Base-by-base conservation (phyloP, 2,113 vertebrate genomes). In the Recurvirostra avosetta region DNA sequence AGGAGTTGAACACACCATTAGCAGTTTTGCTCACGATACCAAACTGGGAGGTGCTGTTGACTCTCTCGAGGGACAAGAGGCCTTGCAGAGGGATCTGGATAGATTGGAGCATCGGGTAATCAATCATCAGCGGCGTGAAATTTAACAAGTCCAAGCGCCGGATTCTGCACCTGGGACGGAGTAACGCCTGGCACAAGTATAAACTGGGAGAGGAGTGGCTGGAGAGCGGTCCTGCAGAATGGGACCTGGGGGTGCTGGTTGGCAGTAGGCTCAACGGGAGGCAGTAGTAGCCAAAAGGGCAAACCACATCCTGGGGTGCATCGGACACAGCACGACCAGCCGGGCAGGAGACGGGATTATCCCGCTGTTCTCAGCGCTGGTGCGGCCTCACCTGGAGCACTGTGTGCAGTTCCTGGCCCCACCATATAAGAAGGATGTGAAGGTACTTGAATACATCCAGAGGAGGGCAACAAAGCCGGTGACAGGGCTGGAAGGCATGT, bases 281-380 rank as follows among this genome's bases (percentile, higher is more conserved):
- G 23, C 81, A 14, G n/a, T 11, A 34, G 26, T 6, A 72, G 19
- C 26, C 26, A 2, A 26, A 50, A 43, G 36, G 73, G 29, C 65
- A 43, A 58, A 52, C 9, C 4, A 1, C 56, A 11, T 41, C 50
- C 12, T 12, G 26, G 40, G 38, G 36, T 8, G 26, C 43, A 23
- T 52, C 59, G 20, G 9, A n/a, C 11, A 23, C 26, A 34, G 52
- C 32, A 7, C 4, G 5, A 32, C 36, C 67, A 30, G 50, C 41
- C 1, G 0, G 52, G 2, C 66, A 52, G 7, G 34, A 27, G 67
- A 47, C 6, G 36, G 27, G 52, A 18, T 12, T 4, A 6, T 53
- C 45, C 23, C 1, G 1, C 65, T 50, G 36, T 27, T 3, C 11
- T 29, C 10, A 8, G 49, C 7, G 1, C 6, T 11, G 22, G 11